Evolutionary conservation across 2,888 invertebrate species (phyloP).

Genomic region (Axea sp.): DNA sequence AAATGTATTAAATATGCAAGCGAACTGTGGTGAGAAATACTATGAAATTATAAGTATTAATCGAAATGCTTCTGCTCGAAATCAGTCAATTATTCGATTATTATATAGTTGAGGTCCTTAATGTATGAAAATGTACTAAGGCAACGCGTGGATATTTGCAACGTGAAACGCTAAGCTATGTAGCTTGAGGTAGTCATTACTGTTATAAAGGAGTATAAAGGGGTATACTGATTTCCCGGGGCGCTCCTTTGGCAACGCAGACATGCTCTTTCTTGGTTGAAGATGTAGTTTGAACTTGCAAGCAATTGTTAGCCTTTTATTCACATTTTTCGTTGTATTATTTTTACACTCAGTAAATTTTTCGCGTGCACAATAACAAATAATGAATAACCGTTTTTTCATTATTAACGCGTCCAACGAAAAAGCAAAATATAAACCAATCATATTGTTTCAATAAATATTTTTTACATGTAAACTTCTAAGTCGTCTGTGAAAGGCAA

Average conservation of each 20-base stretch:
- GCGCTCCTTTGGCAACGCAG: conserved; percentile 56
- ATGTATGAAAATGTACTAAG: conserved; percentile 51
- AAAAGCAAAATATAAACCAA: no score
- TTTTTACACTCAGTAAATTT: conserved; percentile 22
- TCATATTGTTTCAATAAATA: no score
- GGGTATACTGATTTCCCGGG: conserved; percentile 62
- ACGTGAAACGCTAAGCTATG: conserved; percentile 49
- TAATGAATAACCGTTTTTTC: conserved; percentile 9
- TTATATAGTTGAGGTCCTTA: conserved; percentile 29
- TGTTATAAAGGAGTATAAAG: conserved; percentile 59
- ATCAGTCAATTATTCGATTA: conserved; percentile 56
- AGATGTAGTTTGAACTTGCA: conserved; percentile 49
- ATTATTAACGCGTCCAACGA: background rate
- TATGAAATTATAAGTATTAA: conserved; percentile 36
- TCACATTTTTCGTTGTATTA: conserved; percentile 42
- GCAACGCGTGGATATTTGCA: conserved; percentile 47
- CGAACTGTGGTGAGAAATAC: conserved; percentile 20
- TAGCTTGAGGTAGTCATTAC: conserved; percentile 60
- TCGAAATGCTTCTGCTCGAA: conserved; percentile 31
- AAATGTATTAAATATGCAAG: conserved; percentile 2
- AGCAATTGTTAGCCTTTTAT: conserved; percentile 55
- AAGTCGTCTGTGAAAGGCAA: no score
- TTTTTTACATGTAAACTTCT: no score
- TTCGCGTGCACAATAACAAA: conserved; percentile 28
- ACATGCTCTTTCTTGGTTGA: conserved; percentile 57